Evolutionary conservation across 2,113 vertebrate species (phyloP).

Genomic region (Sisor rabdophorus): DNA sequence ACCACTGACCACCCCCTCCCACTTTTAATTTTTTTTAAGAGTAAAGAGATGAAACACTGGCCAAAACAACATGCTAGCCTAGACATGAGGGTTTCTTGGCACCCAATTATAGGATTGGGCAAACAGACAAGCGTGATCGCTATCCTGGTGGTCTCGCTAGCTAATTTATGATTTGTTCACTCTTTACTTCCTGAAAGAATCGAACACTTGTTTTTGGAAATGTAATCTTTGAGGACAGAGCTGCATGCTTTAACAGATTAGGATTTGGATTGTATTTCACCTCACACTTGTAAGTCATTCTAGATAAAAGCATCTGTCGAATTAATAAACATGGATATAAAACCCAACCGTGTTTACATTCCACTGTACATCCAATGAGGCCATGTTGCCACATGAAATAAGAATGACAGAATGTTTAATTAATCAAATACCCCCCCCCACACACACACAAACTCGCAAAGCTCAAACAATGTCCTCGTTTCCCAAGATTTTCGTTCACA

Average conservation of each 20-base stretch:
- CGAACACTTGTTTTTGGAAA: not conserved
- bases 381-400: not conserved
- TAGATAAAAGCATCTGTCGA: not conserved
- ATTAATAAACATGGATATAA: conserved; percentile 1
- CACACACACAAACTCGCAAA: not conserved
- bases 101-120: not conserved
- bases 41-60: not conserved
- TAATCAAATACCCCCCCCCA: conserved; percentile 14
- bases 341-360: not conserved
- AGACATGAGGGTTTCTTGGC: not conserved
- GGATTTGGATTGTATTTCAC: not conserved
- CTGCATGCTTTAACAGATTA: not conserved
- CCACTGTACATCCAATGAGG: not conserved
- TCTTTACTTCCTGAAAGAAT: not conserved
- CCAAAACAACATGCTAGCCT: not conserved
- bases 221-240: not conserved
- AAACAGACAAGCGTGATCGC: not conserved
- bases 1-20: too few species aligned
- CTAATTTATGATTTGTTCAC: not conserved
- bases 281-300: not conserved
- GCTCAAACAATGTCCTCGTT: not conserved
- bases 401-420: conserved; percentile 20
- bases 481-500: conserved; percentile 21
- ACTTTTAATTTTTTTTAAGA: too few species aligned
- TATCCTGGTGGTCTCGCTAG: not conserved